phyloP scores from a whole-genome alignment of 2,113 vertebrate species.

The Mirza zaza region DNA sequence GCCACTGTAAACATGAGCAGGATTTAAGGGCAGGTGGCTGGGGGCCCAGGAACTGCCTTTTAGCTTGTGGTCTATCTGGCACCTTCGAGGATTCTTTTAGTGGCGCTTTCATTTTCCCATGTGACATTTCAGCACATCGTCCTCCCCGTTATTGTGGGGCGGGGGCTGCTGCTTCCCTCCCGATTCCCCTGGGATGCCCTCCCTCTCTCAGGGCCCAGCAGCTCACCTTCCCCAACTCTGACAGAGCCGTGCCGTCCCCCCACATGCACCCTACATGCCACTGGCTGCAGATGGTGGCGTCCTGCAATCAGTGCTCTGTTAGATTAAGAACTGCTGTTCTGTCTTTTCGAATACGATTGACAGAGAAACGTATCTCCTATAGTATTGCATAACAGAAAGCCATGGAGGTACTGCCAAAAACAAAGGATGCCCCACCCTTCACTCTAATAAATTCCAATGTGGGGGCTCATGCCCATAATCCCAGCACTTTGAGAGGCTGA shows the following conservation, averaged over 20 bases:
- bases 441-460: not conserved
- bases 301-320: not conserved
- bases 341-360: not conserved
- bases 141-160: too few relatives aligned
- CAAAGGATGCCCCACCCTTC: not conserved
- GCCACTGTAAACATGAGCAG: not conserved
- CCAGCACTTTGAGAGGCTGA: too few relatives aligned
- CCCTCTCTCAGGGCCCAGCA: not conserved
- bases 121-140: not conserved
- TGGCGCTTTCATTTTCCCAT: not conserved
- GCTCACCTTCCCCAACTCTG: too few relatives aligned
- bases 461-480: too few relatives aligned
- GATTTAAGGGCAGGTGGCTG: not conserved
- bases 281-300: not conserved
- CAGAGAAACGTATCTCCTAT: not conserved
- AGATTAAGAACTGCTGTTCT: not conserved
- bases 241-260: not conserved
- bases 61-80: not conserved
- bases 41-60: not conserved
- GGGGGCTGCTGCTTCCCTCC: not conserved
- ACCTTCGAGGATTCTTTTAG: not conserved
- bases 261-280: not conserved
- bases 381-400: not conserved
- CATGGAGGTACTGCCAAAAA: not conserved
- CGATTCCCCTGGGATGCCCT: accelerated